These are phyloP conservation scores for Drosophila equinoxialis DNA, from an alignment of 1,140 invertebrate genomes.

Conservation along the genomic window DNA sequence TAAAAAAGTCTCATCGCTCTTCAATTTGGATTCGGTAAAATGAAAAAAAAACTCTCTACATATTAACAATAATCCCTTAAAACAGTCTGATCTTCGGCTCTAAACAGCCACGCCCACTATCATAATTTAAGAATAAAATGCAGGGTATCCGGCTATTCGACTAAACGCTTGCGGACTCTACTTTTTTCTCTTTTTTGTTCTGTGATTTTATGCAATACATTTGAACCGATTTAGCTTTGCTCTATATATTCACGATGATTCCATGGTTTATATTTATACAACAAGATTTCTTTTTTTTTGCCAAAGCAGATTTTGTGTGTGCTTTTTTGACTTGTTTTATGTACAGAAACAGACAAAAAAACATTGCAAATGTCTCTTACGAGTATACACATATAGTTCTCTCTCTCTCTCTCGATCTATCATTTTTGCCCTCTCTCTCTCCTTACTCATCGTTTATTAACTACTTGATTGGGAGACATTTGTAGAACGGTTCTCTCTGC, in stretches of 20 bases:
- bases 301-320: constrained; percentile 19
- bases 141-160: background rate
- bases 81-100: too few relatives aligned
- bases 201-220: constrained; percentile 53
- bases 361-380: constrained; percentile 29
- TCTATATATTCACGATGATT: constrained; percentile 65
- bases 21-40: constrained; percentile 92
- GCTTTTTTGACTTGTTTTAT: background rate
- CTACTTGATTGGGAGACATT: background rate
- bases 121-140: too few relatives aligned
- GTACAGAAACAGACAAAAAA: constrained; percentile 11
- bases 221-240: constrained; percentile 29
- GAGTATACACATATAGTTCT: background rate
- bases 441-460: background rate
- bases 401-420: background rate
- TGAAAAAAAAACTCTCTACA: too few relatives aligned
- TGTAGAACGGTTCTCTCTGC: background rate
- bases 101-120: too few relatives aligned
- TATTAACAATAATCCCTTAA: too few relatives aligned
- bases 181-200: background rate
- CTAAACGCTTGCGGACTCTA: too few relatives aligned
- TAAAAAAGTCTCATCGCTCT: constrained; percentile 93
- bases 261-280: constrained; percentile 82
- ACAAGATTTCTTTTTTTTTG: constrained; percentile 40
- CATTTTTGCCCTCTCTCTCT: background rate